phyloP scores from a whole-genome alignment of 2,113 vertebrate genomes.

The Serilophus lunatus region DNA sequence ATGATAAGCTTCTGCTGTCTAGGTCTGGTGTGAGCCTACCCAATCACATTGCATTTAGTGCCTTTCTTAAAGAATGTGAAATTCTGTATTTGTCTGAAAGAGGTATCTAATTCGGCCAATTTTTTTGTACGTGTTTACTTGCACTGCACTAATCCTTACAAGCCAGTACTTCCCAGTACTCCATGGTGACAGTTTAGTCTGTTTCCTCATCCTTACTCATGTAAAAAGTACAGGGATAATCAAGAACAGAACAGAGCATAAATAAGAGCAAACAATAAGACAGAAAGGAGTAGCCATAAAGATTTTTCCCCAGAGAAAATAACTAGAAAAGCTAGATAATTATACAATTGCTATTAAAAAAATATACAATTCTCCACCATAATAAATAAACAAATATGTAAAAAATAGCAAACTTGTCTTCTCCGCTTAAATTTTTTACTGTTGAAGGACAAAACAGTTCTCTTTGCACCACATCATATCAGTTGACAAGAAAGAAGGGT shows the following conservation, averaged over 20 bases:
- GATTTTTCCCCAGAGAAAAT: not conserved
- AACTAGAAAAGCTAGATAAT: not conserved
- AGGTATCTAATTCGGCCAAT: not conserved
- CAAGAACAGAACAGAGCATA: not conserved
- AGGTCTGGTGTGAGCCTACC: not conserved
- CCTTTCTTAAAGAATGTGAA: not conserved
- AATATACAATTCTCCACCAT: not conserved
- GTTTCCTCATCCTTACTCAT: not conserved
- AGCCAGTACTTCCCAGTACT: not conserved
- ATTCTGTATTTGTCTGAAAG: not conserved
- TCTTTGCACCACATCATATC: not conserved
- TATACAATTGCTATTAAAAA: not conserved
- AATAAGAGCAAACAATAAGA: slow-evolving; percentile 28
- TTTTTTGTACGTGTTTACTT: not conserved
- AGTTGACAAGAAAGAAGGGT: not conserved
- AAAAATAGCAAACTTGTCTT: not conserved
- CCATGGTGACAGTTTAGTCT: not conserved
- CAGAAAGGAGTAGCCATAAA: slow-evolving; percentile 21
- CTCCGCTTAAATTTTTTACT: not conserved
- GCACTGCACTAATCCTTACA: not conserved
- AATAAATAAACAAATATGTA: not conserved
- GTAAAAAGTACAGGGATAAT: not conserved
- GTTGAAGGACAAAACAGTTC: not conserved
- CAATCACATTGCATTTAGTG: not conserved
- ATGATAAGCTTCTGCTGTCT: not conserved